Evolutionary conservation across 2,888 invertebrate species (phyloP).

Genomic region (Orthonevra nobilis): DNA sequence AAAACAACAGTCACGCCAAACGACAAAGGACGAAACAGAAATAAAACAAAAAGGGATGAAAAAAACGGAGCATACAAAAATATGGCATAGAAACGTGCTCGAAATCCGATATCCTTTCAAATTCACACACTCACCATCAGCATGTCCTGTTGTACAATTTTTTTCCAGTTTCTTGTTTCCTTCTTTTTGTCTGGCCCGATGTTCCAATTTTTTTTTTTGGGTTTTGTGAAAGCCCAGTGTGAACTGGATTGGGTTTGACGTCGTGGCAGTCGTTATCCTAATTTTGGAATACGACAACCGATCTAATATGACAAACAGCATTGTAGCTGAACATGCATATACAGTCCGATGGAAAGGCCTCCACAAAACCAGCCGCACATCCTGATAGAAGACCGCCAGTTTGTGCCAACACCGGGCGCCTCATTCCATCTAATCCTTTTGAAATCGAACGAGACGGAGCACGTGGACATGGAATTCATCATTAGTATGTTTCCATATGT

Average conservation of each 20-base stretch:
- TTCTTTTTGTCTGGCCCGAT: constrained; percentile 6
- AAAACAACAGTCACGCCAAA: constrained; percentile 16
- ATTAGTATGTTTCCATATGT: constrained; percentile 66
- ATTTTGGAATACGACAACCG: constrained; percentile 54
- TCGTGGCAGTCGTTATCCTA: constrained; percentile 63
- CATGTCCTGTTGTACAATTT: constrained; percentile 45
- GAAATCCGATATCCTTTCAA: constrained; percentile 68
- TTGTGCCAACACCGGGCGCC: neutral
- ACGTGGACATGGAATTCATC: constrained; percentile 39
- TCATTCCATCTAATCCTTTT: neutral
- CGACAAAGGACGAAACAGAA: constrained; percentile 41
- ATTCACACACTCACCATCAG: constrained; percentile 54
- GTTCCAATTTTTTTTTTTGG: constrained; percentile 36
- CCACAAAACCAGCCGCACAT: neutral
- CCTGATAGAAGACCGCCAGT: neutral
- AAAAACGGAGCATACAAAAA: constrained; percentile 39
- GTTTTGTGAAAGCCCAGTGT: constrained; percentile 30
- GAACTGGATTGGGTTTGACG: neutral
- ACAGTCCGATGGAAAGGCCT: neutral
- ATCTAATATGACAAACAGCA: constrained; percentile 58
- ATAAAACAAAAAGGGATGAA: no score
- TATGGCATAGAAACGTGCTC: constrained; percentile 65
- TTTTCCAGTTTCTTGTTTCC: constrained; percentile 46
- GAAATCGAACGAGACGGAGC: neutral
- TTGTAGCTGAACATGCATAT: neutral